Evolutionary conservation across 2,797 vertebrate species (phyloP).

Genomic region (Choloepus didactylus): DNA sequence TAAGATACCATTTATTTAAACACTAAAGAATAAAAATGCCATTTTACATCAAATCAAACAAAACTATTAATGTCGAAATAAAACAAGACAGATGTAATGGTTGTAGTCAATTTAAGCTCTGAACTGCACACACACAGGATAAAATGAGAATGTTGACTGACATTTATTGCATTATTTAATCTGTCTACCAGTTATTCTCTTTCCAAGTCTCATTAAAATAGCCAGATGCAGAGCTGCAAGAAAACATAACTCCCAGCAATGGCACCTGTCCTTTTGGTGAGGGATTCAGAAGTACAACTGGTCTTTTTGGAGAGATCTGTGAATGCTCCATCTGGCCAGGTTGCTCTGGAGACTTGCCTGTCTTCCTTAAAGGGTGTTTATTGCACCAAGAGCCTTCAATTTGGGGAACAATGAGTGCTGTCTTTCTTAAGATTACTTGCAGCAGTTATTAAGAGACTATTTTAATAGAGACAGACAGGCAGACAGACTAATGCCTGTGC

Average conservation of each 20-base stretch:
- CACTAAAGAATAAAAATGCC: constrained; percentile 9
- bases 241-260: constrained; percentile 14
- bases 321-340: constrained; percentile 40
- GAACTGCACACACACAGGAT: neutral
- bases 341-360: neutral
- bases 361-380: neutral
- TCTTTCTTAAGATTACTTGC: neutral
- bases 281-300: neutral
- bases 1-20: constrained; percentile 22
- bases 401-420: neutral
- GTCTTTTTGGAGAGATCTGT: constrained; percentile 37
- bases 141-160: neutral
- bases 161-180: constrained; percentile 51
- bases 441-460: constrained; percentile 14
- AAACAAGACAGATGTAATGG: constrained; percentile 42
- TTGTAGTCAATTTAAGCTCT: neutral
- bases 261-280: neutral
- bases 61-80: constrained; percentile 48
- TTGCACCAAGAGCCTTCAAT: constrained; percentile 52
- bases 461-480: neutral
- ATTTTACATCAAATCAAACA: constrained; percentile 55
- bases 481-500: neutral
- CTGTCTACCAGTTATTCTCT: neutral
- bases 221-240: constrained; percentile 28
- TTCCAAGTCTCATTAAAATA: neutral